Evolutionary conservation across 2,113 vertebrate genomes (phyloP).

Genomic region (Empidonax traillii): DNA sequence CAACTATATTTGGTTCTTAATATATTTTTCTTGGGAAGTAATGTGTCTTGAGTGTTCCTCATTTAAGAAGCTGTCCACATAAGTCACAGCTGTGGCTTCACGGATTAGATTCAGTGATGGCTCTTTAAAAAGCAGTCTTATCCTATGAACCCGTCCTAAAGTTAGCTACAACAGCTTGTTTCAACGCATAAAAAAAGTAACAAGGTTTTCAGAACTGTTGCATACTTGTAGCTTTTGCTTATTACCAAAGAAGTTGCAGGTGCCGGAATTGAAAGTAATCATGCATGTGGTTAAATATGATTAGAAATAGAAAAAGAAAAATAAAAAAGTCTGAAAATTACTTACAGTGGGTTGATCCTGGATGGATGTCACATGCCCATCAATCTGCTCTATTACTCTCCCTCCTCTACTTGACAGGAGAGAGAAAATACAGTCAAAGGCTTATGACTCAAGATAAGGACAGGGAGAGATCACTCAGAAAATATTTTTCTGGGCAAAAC

Average conservation of each 20-base stretch:
- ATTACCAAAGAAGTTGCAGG: not conserved
- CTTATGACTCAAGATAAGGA: fast-evolving
- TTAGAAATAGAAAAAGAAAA: not conserved
- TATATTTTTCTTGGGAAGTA: not conserved
- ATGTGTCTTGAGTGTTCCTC: not conserved
- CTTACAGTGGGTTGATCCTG: not conserved
- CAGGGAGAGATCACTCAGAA: not conserved
- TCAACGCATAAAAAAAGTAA: not conserved
- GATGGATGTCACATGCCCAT: not conserved
- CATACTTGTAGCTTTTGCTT: not conserved
- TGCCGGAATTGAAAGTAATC: not conserved
- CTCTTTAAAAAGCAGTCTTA: not conserved
- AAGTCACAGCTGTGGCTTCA: not conserved
- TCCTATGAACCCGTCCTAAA: not conserved
- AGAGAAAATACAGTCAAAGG: not conserved
- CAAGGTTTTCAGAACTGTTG: not conserved
- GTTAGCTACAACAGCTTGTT: not conserved
- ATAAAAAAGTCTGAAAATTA: not conserved
- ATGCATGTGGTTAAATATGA: not conserved
- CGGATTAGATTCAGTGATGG: not conserved
- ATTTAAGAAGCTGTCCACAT: not conserved
- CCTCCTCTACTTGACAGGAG: not conserved
- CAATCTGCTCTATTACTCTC: not conserved
- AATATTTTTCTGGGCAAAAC: not conserved
- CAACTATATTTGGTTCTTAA: not conserved